Percentiles rank a stretch among this genome's conserved stretches.
phyloP scores from a whole-genome alignment of 2,113 vertebrate species.

The Myrmophylax atrothorax region DNA sequence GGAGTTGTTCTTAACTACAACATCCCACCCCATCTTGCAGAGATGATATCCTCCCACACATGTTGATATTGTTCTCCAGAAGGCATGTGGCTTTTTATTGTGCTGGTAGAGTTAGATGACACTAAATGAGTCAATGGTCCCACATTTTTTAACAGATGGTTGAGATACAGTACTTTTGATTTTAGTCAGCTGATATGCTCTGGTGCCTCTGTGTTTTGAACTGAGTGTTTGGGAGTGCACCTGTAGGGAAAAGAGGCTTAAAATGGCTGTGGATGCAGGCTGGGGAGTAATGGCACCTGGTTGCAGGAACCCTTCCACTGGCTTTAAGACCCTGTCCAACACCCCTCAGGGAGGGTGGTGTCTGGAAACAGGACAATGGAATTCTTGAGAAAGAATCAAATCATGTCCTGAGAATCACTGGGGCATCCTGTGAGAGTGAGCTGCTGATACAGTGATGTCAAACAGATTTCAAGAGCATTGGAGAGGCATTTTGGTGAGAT shows the following conservation, averaged over 20 bases:
- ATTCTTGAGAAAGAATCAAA: not conserved
- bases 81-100: conserved; percentile 36
- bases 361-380: not conserved
- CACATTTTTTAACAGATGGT: conserved; percentile 66
- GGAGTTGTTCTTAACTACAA: not conserved
- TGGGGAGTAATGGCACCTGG: not conserved
- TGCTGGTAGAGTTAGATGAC: conserved; percentile 51
- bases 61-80: conserved; percentile 68
- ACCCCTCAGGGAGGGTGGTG: not conserved
- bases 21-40: conserved; percentile 14
- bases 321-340: not conserved
- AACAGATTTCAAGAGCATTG: not conserved
- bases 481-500: not conserved
- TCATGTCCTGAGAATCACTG: not conserved
- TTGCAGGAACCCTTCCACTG: not conserved
- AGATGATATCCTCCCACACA: conserved; percentile 19
- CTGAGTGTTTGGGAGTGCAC: not conserved
- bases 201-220: conserved; percentile 2
- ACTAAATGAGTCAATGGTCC: conserved; percentile 64
- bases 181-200: conserved; percentile 53
- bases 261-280: not conserved
- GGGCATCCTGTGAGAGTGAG: not conserved
- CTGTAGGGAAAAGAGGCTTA: not conserved
- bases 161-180: conserved; percentile 29
- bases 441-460: not conserved